These are phyloP conservation scores for Tethea ocularis DNA, from an alignment of 2,888 invertebrate species.

Conservation along the genomic window DNA sequence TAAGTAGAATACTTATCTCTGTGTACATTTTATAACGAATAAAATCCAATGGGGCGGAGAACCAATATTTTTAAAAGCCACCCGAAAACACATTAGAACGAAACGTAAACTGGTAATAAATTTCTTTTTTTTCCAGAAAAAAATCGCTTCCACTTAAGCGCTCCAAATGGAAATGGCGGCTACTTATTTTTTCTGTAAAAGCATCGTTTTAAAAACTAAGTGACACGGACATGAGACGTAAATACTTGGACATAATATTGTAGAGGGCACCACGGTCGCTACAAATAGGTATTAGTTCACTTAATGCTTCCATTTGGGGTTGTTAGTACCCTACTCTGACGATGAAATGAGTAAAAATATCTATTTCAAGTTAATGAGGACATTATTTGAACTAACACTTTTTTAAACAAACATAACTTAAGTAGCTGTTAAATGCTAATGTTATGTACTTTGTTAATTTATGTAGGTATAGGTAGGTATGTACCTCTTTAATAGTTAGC, in stretches of 20 bases:
- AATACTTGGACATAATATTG: slow-evolving; percentile 53
- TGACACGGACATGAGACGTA: slow-evolving; percentile 51
- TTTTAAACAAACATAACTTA: too few species aligned
- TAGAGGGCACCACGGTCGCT: slow-evolving; percentile 45
- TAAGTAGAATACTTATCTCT: neutral
- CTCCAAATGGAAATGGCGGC: slow-evolving; percentile 65
- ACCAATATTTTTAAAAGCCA: slow-evolving; percentile 59
- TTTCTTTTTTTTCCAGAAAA: slow-evolving; percentile 45
- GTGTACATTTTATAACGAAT: slow-evolving; percentile 9
- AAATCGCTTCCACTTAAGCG: slow-evolving; percentile 66
- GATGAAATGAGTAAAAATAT: slow-evolving; percentile 34
- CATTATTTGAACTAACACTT: neutral
- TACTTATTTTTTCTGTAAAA: slow-evolving; percentile 72
- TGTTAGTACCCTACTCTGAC: slow-evolving; percentile 46
- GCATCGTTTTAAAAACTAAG: slow-evolving; percentile 67
- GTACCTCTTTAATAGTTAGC: too few species aligned
- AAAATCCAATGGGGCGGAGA: slow-evolving; percentile 34
- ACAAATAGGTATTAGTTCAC: slow-evolving; percentile 70
- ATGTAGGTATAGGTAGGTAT: too few species aligned
- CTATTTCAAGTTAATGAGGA: neutral
- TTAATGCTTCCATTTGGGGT: slow-evolving; percentile 70
- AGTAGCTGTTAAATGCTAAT: too few species aligned
- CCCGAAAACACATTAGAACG: slow-evolving; percentile 57
- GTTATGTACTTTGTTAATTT: too few species aligned
- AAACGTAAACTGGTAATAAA: slow-evolving; percentile 59